Conservation (phyloP, 2,888 invertebrate genomes). For the Vanessa cardui region DNA sequence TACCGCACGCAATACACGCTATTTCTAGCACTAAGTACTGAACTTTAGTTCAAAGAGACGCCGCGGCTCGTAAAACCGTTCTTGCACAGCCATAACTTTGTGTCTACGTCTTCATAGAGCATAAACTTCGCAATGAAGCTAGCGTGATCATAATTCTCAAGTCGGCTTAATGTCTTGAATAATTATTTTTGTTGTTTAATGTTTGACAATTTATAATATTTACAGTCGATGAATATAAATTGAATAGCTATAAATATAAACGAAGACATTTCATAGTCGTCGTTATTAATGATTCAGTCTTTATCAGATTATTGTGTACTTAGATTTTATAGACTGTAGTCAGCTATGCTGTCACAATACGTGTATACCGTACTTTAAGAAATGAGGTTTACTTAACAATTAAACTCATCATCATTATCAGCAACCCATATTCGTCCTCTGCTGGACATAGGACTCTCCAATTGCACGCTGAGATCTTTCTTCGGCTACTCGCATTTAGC, state of each 20-base stretch:
- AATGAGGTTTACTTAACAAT: too few relatives aligned
- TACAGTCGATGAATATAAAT: neutral
- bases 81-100: conserved; percentile 54
- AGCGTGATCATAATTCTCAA: conserved; percentile 43
- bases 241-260: neutral
- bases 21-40: conserved; percentile 35
- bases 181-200: conserved; percentile 34
- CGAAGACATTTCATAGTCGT: too few relatives aligned
- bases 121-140: conserved; percentile 45
- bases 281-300: too few relatives aligned
- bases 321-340: too few relatives aligned
- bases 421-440: too few relatives aligned
- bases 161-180: conserved; percentile 35
- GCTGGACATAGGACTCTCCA: too few relatives aligned
- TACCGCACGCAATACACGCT: conserved; percentile 26
- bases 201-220: conserved; percentile 10
- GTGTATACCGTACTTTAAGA: too few relatives aligned
- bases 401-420: too few relatives aligned
- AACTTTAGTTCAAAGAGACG: conserved; percentile 55
- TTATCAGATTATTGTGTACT: too few relatives aligned
- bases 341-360: too few relatives aligned
- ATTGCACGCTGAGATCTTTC: too few relatives aligned
- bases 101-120: conserved; percentile 63
- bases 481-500: too few relatives aligned
- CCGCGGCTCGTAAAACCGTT: conserved; percentile 63